Percentiles rank a stretch among this genome's conserved stretches.
These are phyloP conservation scores for Oncorhynchus kisutch DNA, from an alignment of 2,113 vertebrate species.

Conservation along the genomic window DNA sequence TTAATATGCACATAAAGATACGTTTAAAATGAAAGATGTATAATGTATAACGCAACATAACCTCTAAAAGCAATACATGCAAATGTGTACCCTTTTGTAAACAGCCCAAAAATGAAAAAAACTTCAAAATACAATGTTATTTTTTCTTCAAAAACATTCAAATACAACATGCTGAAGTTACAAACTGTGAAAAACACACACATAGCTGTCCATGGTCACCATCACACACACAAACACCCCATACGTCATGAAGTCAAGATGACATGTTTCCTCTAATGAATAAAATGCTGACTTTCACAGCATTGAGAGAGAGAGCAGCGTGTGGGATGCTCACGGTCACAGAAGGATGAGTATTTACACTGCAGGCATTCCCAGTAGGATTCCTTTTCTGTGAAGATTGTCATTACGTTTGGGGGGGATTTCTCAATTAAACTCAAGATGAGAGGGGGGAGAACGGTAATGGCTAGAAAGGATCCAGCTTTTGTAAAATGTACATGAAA, in stretches of 20 bases:
- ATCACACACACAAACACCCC: not conserved
- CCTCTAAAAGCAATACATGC: not conserved
- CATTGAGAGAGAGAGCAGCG: not conserved
- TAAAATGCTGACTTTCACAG: constrained; percentile 2
- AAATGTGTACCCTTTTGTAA: not conserved
- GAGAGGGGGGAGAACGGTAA: not conserved
- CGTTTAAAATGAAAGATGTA: not conserved
- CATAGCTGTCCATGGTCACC: not conserved
- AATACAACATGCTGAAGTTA: not conserved
- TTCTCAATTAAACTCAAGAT: constrained; percentile 36
- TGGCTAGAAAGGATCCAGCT: too few species aligned
- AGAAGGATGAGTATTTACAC: constrained; percentile 34
- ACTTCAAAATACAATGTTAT: not conserved
- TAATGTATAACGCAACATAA: not conserved
- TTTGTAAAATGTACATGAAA: too few species aligned
- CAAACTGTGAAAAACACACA: constrained; percentile 6
- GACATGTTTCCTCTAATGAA: constrained; percentile 2
- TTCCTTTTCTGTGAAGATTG: constrained; percentile 35
- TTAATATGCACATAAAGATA: not conserved
- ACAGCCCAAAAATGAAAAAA: not conserved
- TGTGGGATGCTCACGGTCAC: not conserved
- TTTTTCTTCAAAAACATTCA: not conserved
- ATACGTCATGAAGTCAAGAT: not conserved
- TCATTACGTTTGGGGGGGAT: constrained; percentile 33
- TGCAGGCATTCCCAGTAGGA: constrained; percentile 34